Evolutionary conservation across 2,888 invertebrate species (phyloP).

Genomic region (Leptinotarsa tumamoca): DNA sequence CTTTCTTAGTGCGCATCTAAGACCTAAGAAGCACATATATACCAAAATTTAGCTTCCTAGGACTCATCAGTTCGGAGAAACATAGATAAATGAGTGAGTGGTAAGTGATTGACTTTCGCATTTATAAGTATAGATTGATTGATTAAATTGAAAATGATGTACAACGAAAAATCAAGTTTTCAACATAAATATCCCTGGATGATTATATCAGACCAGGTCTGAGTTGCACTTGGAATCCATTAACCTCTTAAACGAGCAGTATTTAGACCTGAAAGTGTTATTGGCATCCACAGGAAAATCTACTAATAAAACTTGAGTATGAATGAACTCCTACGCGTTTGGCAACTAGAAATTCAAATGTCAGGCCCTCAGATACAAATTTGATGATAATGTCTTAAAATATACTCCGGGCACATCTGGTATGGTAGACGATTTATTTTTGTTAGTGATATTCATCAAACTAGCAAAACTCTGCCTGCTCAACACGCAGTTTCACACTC

Average conservation of each 20-base stretch:
- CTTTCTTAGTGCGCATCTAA: too few relatives aligned
- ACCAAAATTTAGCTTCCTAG: too few relatives aligned
- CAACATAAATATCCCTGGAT: too few relatives aligned
- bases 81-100: too few relatives aligned
- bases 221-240: not conserved
- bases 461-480: not conserved
- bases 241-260: constrained; percentile 2
- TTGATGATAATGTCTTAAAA: constrained; percentile 19
- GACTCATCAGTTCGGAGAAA: too few relatives aligned
- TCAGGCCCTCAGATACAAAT: constrained; percentile 22
- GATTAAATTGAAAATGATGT: too few relatives aligned
- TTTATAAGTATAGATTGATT: too few relatives aligned
- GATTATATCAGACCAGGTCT: too few relatives aligned
- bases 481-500: not conserved
- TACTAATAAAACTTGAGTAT: constrained; percentile 46
- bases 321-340: constrained; percentile 41
- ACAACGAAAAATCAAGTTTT: too few relatives aligned
- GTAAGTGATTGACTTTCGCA: too few relatives aligned
- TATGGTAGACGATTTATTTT: constrained; percentile 16
- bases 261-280: constrained; percentile 31
- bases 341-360: constrained; percentile 33
- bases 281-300: constrained; percentile 52
- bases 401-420: constrained; percentile 13
- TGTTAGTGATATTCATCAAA: constrained; percentile 17
- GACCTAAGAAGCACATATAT: too few relatives aligned